These are phyloP conservation scores for Sapajus apella DNA, from an alignment of 2,113 vertebrate genomes.

Conservation along the genomic window DNA sequence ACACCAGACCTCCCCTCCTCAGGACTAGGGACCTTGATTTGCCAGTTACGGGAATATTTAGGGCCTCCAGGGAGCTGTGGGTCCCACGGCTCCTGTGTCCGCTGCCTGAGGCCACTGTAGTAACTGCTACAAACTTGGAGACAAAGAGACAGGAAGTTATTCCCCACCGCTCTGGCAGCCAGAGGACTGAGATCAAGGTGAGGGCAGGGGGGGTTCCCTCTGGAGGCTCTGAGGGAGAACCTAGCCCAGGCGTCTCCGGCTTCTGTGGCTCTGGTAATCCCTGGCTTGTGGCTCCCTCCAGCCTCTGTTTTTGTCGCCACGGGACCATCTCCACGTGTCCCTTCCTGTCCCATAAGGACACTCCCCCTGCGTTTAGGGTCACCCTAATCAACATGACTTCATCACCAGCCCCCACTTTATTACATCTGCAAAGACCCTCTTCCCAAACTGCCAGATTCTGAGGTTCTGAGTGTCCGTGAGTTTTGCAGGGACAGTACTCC, in stretches of 20 bases:
- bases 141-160: fast-evolving
- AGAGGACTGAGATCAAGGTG: fast-evolving
- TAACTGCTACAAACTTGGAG: background rate
- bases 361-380: background rate
- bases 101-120: background rate
- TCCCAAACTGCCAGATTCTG: background rate
- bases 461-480: background rate
- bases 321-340: too few relatives aligned
- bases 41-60: fast-evolving
- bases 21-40: background rate
- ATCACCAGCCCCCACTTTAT: background rate
- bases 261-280: background rate
- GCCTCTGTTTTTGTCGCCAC: fast-evolving
- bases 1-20: too few relatives aligned
- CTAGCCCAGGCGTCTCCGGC: background rate
- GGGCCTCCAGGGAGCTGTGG: background rate
- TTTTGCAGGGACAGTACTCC: background rate
- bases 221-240: background rate
- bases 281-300: fast-evolving
- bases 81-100: background rate
- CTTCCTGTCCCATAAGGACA: background rate
- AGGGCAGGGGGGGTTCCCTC: background rate
- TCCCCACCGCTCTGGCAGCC: background rate
- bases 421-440: background rate
- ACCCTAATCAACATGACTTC: background rate